These are phyloP conservation scores for Tichodroma muraria DNA, from an alignment of 2,113 vertebrate genomes.

Conservation along the genomic window DNA sequence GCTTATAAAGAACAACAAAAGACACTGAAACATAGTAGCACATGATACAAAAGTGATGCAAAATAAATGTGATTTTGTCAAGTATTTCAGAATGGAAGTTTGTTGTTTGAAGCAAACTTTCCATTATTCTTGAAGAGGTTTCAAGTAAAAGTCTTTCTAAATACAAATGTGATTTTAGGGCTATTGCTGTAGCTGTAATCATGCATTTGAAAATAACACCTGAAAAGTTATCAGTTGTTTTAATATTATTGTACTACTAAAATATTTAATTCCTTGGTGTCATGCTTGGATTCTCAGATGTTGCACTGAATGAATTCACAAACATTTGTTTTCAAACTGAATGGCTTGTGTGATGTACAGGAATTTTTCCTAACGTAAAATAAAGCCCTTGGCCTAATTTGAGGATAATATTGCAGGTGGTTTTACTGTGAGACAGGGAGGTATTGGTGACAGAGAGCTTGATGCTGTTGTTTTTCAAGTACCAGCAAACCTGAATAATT, in stretches of 20 bases:
- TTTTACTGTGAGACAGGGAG: neutral
- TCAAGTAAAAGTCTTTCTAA: neutral
- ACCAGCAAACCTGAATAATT: neutral
- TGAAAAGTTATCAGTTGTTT: neutral
- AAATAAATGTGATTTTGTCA: neutral
- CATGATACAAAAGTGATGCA: neutral
- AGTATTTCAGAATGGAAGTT: neutral
- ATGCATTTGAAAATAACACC: neutral
- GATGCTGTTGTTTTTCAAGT: neutral
- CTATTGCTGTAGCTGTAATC: neutral
- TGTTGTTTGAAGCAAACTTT: slow-evolving; percentile 13
- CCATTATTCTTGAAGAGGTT: neutral
- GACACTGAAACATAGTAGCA: neutral
- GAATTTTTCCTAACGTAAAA: neutral
- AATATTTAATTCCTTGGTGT: neutral
- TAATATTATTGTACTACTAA: neutral
- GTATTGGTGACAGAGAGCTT: neutral
- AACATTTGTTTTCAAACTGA: neutral
- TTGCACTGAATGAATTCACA: neutral
- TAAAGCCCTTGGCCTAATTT: neutral
- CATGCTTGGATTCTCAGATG: neutral
- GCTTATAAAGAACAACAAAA: neutral
- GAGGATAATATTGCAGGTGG: neutral
- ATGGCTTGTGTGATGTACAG: neutral
- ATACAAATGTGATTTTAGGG: neutral